Conservation (phyloP, 2,113 vertebrate genomes). For the Paramisgurnus dabryanus region DNA sequence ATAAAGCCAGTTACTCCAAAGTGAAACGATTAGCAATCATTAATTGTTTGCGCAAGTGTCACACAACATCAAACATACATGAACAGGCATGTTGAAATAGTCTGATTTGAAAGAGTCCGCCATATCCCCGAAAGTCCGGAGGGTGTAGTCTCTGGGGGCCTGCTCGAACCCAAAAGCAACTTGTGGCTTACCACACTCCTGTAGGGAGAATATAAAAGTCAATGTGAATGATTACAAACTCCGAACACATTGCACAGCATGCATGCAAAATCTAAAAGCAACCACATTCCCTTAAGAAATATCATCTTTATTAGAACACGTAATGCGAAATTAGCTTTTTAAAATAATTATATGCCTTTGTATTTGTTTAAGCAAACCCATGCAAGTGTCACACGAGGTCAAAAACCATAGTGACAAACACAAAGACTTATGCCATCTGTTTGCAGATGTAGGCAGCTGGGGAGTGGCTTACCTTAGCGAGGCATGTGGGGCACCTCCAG, state of each 20-base stretch:
- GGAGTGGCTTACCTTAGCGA: slow-evolving; percentile 85
- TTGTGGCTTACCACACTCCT: slow-evolving; percentile 96
- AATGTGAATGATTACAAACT: not conserved
- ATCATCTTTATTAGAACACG: not conserved
- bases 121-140: slow-evolving; percentile 95
- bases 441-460: not conserved
- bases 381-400: not conserved
- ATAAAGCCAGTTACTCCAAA: not conserved
- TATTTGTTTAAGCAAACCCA: not conserved
- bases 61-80: slow-evolving; percentile 78
- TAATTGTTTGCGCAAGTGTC: not conserved
- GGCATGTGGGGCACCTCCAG: slow-evolving; percentile 97
- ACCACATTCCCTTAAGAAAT: not conserved
- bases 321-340: not conserved
- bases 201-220: slow-evolving; percentile 36
- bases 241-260: not conserved
- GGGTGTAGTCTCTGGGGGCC: slow-evolving; percentile 89
- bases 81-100: slow-evolving; percentile 99
- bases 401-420: not conserved
- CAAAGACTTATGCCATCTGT: not conserved
- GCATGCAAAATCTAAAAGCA: not conserved
- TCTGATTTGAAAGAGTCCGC: slow-evolving; percentile 98
- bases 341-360: not conserved
- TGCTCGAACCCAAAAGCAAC: slow-evolving; percentile 98
- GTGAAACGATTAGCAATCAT: not conserved